Evolutionary conservation across 92 coral and sea anemone species (phyloP).

Genomic region (Epizoanthus scotinus): DNA sequence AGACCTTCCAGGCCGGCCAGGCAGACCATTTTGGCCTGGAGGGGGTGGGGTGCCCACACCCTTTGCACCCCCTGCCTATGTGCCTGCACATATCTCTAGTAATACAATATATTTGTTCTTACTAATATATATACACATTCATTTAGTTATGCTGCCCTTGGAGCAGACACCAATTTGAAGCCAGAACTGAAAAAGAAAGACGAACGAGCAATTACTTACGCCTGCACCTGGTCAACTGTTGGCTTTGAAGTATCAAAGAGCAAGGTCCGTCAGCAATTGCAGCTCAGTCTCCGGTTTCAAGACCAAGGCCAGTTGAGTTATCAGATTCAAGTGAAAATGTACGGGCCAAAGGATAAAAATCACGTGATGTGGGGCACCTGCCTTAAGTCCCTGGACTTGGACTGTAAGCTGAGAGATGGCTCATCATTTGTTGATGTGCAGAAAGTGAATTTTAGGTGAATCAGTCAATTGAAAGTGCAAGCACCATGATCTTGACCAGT

Average conservation of each 20-base stretch:
- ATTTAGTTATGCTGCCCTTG: slow-evolving; percentile 74
- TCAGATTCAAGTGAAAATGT: slow-evolving; percentile 87
- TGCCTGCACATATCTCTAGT: no score
- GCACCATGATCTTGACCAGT: no score
- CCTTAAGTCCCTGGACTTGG: slow-evolving; percentile 81
- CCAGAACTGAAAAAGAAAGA: slow-evolving; percentile 79
- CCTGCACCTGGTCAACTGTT: slow-evolving; percentile 81
- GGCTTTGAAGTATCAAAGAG: slow-evolving; percentile 79
- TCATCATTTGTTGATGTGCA: slow-evolving; percentile 68
- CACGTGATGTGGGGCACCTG: slow-evolving; percentile 95
- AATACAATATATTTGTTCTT: no score
- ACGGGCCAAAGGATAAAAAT: slow-evolving; percentile 82
- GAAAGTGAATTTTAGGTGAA: slow-evolving; percentile 67
- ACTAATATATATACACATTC: no score
- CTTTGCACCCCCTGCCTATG: no score
- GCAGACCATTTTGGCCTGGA: no score
- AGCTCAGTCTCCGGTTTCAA: slow-evolving; percentile 68
- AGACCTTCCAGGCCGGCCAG: no score
- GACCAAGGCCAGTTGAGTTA: slow-evolving; percentile 68
- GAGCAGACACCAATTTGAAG: slow-evolving; percentile 64
- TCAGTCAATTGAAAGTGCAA: neutral
- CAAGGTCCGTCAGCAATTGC: slow-evolving; percentile 76
- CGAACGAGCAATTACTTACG: slow-evolving; percentile 56
- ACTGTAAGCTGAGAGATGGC: slow-evolving; percentile 76
- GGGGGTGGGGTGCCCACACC: no score